phyloP scores from a whole-genome alignment of 2,797 vertebrate species.

The Hydrophis major region DNA sequence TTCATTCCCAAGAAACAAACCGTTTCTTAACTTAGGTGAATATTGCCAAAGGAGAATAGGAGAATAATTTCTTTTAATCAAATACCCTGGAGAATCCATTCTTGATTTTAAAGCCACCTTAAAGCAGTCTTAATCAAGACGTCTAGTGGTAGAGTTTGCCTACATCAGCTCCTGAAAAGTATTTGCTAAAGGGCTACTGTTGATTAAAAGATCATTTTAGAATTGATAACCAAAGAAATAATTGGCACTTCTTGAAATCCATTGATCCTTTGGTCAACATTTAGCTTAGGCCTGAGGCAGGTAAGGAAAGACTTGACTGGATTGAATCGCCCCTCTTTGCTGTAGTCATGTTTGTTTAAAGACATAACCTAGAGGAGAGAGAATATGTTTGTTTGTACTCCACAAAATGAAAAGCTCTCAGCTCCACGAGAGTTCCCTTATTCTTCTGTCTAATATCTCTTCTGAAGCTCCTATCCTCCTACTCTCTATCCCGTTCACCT shows the following conservation, averaged over 20 bases:
- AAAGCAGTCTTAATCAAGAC: not conserved
- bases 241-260: not conserved
- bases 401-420: slow-evolving; percentile 69
- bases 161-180: not conserved
- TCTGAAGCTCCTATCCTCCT: slow-evolving; percentile 41
- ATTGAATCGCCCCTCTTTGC: not conserved
- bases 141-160: not conserved
- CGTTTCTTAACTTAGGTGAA: not conserved
- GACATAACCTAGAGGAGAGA: slow-evolving; percentile 27
- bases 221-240: not conserved
- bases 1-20: not conserved
- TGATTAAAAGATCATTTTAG: not conserved
- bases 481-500: not conserved
- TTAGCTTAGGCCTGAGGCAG: accelerated
- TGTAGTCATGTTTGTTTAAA: slow-evolving; percentile 53
- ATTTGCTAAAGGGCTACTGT: not conserved
- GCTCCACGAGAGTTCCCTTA: slow-evolving; percentile 55
- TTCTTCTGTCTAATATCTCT: slow-evolving; percentile 66
- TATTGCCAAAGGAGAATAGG: not conserved
- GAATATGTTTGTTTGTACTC: slow-evolving; percentile 69
- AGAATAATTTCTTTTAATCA: not conserved
- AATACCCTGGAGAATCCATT: not conserved
- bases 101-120: not conserved
- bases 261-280: not conserved
- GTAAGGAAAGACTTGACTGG: not conserved